These are phyloP conservation scores for Atherinomorus stipes DNA, from an alignment of 2,113 vertebrate species.

Conservation along the genomic window DNA sequence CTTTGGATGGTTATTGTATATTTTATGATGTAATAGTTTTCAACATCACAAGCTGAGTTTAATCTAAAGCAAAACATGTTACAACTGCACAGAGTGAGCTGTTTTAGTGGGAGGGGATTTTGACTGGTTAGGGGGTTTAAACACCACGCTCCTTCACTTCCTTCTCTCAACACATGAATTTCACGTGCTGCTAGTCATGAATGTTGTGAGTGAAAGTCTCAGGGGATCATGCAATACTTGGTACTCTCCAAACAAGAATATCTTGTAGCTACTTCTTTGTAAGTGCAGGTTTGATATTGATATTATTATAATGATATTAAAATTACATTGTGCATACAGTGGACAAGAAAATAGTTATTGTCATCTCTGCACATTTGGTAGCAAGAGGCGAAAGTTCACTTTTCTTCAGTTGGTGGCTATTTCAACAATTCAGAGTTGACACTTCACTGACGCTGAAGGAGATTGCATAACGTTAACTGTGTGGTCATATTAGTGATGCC, in stretches of 20 bases:
- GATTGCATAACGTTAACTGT: slow-evolving; percentile 57
- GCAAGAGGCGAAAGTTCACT: slow-evolving; percentile 23
- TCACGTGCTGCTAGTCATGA: slow-evolving; percentile 62
- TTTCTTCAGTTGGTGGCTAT: slow-evolving; percentile 9
- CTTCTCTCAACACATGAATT: slow-evolving; percentile 32
- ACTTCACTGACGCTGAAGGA: slow-evolving; percentile 29
- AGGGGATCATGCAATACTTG: slow-evolving; percentile 40
- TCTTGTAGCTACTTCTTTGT: background rate
- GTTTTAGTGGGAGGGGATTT: background rate
- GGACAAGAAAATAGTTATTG: slow-evolving; percentile 4
- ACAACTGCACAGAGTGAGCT: background rate
- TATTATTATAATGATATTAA: too few relatives aligned
- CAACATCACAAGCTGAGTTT: background rate
- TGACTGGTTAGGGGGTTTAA: background rate
- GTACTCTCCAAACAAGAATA: slow-evolving; percentile 27
- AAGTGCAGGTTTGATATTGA: background rate
- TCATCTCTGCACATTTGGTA: background rate
- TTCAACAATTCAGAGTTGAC: slow-evolving; percentile 25
- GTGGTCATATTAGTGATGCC: slow-evolving; percentile 44
- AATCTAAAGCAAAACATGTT: background rate
- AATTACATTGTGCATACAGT: background rate
- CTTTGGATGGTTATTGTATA: background rate
- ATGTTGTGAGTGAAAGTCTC: slow-evolving; percentile 50
- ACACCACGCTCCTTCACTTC: slow-evolving; percentile 1
- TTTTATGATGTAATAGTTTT: background rate